Conservation (phyloP, 2,888 invertebrate genomes). For the Phengaris alcon region DNA sequence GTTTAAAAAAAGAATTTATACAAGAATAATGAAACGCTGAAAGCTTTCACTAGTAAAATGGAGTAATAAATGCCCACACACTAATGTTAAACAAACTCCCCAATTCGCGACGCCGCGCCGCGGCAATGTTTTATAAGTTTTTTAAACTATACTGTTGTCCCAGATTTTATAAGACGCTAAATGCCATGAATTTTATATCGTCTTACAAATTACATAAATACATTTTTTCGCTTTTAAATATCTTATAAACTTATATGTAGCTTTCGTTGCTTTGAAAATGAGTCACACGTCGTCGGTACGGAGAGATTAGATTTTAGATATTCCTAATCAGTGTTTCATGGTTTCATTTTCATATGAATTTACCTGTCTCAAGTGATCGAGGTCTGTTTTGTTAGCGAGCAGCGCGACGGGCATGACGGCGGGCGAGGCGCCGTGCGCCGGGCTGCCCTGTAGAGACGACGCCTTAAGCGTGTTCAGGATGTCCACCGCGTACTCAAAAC, state of each 20-base stretch:
- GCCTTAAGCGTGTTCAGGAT: constrained; percentile 80
- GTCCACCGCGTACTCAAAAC: constrained; percentile 84
- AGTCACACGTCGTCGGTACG: background rate
- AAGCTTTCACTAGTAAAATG: constrained; percentile 22
- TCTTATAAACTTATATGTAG: background rate
- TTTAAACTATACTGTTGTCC: constrained; percentile 2
- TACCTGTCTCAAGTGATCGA: constrained; percentile 88
- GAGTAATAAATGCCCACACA: constrained; percentile 23
- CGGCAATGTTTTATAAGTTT: background rate
- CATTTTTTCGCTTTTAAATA: background rate
- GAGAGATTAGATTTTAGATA: background rate
- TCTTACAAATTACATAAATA: constrained; percentile 3
- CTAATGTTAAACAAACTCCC: constrained; percentile 1
- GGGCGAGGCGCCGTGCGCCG: constrained; percentile 80
- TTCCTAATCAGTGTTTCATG: background rate
- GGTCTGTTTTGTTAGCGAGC: constrained; percentile 88
- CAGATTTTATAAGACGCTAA: constrained; percentile 9
- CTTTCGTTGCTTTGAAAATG: constrained; percentile 4
- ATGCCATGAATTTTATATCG: background rate
- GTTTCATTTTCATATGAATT: constrained; percentile 39
- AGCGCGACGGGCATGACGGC: constrained; percentile 81
- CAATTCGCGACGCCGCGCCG: background rate
- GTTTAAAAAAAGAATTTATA: constrained; percentile 14
- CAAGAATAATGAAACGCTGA: constrained; percentile 8
- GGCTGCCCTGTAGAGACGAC: constrained; percentile 74